Evolutionary conservation across 35 echinoderm and acorn worm genomes (phyloP).

Genomic region (Apostichopus japonicus): DNA sequence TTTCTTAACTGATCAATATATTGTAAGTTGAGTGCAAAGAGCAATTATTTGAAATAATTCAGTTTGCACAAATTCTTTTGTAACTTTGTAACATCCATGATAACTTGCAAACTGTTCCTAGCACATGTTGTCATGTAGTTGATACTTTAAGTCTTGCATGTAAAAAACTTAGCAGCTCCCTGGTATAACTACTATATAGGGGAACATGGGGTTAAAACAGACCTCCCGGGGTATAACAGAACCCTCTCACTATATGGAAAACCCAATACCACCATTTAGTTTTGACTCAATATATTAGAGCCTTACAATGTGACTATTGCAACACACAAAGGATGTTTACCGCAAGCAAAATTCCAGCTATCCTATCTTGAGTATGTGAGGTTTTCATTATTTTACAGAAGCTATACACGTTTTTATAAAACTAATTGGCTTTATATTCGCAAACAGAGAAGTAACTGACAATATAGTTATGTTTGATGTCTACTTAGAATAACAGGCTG

Average conservation of each 20-base stretch:
- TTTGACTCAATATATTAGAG: constrained; percentile 16
- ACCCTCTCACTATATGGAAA: background rate
- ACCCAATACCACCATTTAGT: constrained; percentile 6
- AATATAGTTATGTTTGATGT: background rate
- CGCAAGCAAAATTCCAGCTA: background rate
- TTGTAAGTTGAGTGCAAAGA: no score
- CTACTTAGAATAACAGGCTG: background rate
- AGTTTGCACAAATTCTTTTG: no score
- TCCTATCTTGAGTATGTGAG: background rate
- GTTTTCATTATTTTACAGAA: constrained; percentile 23
- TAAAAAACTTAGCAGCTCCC: no score
- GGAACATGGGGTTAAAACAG: background rate
- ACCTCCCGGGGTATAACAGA: constrained; percentile 1
- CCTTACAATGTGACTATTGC: background rate
- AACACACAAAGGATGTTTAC: background rate
- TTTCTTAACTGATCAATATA: no score
- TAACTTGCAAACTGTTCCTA: no score
- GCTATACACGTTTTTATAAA: background rate
- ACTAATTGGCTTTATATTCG: background rate
- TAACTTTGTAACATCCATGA: no score
- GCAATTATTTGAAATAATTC: no score
- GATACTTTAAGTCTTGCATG: no score
- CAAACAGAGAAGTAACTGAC: background rate
- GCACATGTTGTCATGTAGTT: no score
- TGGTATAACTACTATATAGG: background rate